These are phyloP conservation scores for Ectobius pallidus DNA, from an alignment of 2,888 invertebrate species.

Conservation along the genomic window DNA sequence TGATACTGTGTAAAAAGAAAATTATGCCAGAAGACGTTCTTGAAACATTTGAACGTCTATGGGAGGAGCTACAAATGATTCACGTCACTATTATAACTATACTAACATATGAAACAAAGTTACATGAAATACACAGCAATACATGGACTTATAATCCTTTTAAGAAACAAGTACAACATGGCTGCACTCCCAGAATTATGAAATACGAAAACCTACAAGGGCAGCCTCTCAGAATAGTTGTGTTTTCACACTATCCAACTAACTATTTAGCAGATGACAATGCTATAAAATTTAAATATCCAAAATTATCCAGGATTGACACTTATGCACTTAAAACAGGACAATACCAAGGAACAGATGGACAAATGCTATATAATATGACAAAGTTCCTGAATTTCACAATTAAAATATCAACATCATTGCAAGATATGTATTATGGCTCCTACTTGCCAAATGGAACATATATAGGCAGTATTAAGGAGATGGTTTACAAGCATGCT, in stretches of 20 bases:
- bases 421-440: conserved; percentile 46
- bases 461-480: conserved; percentile 52
- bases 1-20: too few relatives aligned
- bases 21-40: too few relatives aligned
- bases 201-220: not conserved
- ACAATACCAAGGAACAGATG: conserved; percentile 51
- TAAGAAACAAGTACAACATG: not conserved
- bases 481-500: conserved; percentile 50
- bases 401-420: conserved; percentile 45
- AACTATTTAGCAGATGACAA: not conserved
- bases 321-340: not conserved
- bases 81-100: not conserved
- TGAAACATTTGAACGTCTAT: not conserved
- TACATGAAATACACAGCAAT: too few relatives aligned
- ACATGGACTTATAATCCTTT: conserved; percentile 21
- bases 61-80: not conserved
- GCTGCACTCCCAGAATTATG: not conserved
- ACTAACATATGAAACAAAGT: too few relatives aligned
- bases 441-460: conserved; percentile 46
- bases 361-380: conserved; percentile 51
- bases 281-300: too few relatives aligned
- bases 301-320: not conserved
- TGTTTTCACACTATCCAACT: conserved; percentile 1
- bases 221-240: not conserved
- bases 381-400: conserved; percentile 52